phyloP scores from a whole-genome alignment of 23 tunicate genomes.

The Ascidia mentula region DNA sequence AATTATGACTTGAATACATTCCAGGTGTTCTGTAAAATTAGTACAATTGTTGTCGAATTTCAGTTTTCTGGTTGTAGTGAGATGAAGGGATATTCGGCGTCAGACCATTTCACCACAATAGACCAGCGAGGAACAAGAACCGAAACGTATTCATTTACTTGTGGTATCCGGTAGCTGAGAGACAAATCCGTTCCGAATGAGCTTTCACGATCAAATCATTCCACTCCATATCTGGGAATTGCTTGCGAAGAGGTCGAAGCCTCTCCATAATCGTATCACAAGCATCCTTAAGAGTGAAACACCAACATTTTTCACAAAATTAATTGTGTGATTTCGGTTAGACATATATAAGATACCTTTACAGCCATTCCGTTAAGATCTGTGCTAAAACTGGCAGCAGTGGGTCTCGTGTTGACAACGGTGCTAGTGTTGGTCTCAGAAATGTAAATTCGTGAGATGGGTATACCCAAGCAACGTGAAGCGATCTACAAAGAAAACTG shows the following conservation, averaged over 20 bases:
- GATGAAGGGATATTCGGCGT: no score
- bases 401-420: slow-evolving; percentile 81
- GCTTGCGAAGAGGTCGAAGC: slow-evolving; percentile 43
- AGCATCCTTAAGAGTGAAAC: no score
- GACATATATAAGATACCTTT: no score
- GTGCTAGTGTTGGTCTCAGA: slow-evolving; percentile 73
- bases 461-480: slow-evolving; percentile 68
- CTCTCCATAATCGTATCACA: slow-evolving; percentile 58
- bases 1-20: slow-evolving; percentile 40
- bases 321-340: neutral
- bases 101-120: no score
- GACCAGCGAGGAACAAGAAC: no score
- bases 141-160: no score
- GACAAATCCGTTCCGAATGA: slow-evolving; percentile 39
- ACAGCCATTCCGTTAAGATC: slow-evolving; percentile 94
- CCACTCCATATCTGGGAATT: slow-evolving; percentile 54
- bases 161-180: slow-evolving; percentile 44
- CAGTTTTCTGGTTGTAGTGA: no score
- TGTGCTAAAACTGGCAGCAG: slow-evolving; percentile 67
- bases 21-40: slow-evolving; percentile 62
- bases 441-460: slow-evolving; percentile 51
- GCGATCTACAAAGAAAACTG: slow-evolving; percentile 46
- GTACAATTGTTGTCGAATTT: no score
- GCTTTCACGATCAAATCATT: slow-evolving; percentile 45
- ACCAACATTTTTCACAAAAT: no score